Conservation (phyloP, 2,113 vertebrate genomes). For the Cochlearius cochlearius region DNA sequence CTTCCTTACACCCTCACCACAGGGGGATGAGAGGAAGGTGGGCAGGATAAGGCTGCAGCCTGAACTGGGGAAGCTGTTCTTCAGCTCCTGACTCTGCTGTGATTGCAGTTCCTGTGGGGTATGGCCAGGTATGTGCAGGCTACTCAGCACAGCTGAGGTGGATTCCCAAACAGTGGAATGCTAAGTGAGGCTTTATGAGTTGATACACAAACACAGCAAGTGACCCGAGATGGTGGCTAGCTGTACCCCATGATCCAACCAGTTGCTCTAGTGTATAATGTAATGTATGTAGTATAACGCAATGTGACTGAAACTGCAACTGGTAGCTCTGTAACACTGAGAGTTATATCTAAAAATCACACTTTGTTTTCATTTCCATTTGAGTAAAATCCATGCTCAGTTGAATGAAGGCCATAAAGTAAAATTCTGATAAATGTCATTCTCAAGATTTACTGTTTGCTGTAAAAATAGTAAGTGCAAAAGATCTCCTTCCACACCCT, state of each 20-base stretch:
- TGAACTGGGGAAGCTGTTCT: neutral
- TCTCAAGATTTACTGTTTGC: constrained; percentile 25
- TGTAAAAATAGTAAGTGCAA: constrained; percentile 12
- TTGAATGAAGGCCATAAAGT: neutral
- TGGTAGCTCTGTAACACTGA: neutral
- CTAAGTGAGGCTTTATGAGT: neutral
- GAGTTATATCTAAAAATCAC: neutral
- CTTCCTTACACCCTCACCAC: neutral
- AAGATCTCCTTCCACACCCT: neutral
- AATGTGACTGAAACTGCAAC: neutral
- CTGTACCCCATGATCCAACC: neutral
- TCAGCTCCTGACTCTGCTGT: neutral
- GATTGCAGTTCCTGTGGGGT: neutral
- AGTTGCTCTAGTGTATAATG: neutral
- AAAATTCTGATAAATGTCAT: constrained; percentile 7
- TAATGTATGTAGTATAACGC: neutral
- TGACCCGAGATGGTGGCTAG: neutral
- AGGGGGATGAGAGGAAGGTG: accelerated
- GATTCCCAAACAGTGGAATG: neutral
- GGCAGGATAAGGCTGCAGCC: neutral
- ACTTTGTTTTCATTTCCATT: constrained; percentile 14
- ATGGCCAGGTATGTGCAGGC: neutral
- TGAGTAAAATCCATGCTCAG: neutral
- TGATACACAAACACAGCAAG: neutral
- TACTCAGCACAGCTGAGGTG: neutral